Conservation (phyloP, 2,888 invertebrate genomes). For the Euphydryas editha region DNA sequence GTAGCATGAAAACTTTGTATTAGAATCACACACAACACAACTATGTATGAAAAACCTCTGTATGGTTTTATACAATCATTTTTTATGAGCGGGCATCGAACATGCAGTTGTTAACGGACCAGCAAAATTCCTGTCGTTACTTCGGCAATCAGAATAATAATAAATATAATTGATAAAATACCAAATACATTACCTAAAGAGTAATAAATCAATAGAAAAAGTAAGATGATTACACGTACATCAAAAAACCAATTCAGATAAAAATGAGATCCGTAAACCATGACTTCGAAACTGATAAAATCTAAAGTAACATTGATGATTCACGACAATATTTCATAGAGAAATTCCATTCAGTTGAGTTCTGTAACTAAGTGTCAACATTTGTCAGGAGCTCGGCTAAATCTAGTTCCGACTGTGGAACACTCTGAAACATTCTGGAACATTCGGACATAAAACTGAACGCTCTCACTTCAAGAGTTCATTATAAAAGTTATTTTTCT, state of each 20-base stretch:
- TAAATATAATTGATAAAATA: too few relatives aligned
- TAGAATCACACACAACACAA: too few relatives aligned
- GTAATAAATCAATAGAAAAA: too few relatives aligned
- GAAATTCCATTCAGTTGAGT: conserved; percentile 14
- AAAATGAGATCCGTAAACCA: neutral
- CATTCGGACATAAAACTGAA: conserved; percentile 21
- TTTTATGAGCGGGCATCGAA: too few relatives aligned
- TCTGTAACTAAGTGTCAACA: conserved; percentile 23
- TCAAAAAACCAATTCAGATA: neutral
- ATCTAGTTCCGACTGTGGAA: conserved; percentile 16
- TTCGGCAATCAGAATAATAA: too few relatives aligned
- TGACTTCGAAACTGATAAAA: neutral
- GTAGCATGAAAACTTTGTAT: too few relatives aligned
- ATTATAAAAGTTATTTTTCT: conserved; percentile 24
- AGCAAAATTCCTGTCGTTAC: too few relatives aligned
- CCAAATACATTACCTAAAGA: too few relatives aligned
- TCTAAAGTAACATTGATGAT: conserved; percentile 9
- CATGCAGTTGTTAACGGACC: too few relatives aligned
- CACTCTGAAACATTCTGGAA: conserved; percentile 7
- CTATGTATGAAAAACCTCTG: too few relatives aligned
- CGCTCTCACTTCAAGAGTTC: conserved; percentile 19
- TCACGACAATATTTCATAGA: conserved; percentile 10
- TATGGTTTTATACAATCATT: too few relatives aligned
- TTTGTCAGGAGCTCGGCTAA: conserved; percentile 19
- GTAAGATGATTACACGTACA: too few relatives aligned